Evolutionary conservation across 2,113 vertebrate species (phyloP).

Genomic region (Sander lucioperca): DNA sequence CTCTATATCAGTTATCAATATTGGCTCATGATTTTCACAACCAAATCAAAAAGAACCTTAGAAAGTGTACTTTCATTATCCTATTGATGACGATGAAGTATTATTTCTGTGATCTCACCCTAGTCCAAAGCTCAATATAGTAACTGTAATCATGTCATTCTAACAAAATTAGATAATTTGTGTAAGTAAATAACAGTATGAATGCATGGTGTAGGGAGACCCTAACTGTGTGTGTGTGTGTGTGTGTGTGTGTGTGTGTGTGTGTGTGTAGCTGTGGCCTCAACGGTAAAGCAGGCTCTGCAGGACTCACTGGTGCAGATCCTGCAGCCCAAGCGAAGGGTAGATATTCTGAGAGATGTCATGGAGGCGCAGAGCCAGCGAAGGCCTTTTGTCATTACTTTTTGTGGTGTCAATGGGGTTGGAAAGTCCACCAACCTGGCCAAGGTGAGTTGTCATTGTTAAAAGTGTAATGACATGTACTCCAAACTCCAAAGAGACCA

Average conservation of each 20-base stretch:
- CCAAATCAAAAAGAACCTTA: neutral
- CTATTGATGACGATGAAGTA: neutral
- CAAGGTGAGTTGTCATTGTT: conserved; percentile 84
- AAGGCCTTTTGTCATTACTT: conserved; percentile 94
- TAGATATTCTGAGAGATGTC: conserved; percentile 95
- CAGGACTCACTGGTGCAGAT: conserved; percentile 98
- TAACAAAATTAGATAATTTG: neutral
- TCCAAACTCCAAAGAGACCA: too few relatives aligned
- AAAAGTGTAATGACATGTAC: rapidly evolving
- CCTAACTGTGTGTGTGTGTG: neutral
- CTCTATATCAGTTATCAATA: neutral
- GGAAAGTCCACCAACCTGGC: conserved; percentile 98
- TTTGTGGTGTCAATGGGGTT: conserved; percentile 97
- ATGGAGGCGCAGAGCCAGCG: conserved; percentile 92
- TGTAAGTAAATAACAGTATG: neutral
- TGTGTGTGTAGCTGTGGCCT: conserved; percentile 89
- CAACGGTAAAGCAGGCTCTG: conserved; percentile 95
- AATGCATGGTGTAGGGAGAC: too few relatives aligned
- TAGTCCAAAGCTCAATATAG: neutral
- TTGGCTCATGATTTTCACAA: neutral
- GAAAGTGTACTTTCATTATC: neutral
- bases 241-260: neutral
- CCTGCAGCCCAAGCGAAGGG: conserved; percentile 95
- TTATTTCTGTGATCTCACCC: neutral
- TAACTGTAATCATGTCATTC: neutral